These are phyloP conservation scores for Microcebus jonahi DNA, from an alignment of 2,113 vertebrate genomes.

Conservation along the genomic window DNA sequence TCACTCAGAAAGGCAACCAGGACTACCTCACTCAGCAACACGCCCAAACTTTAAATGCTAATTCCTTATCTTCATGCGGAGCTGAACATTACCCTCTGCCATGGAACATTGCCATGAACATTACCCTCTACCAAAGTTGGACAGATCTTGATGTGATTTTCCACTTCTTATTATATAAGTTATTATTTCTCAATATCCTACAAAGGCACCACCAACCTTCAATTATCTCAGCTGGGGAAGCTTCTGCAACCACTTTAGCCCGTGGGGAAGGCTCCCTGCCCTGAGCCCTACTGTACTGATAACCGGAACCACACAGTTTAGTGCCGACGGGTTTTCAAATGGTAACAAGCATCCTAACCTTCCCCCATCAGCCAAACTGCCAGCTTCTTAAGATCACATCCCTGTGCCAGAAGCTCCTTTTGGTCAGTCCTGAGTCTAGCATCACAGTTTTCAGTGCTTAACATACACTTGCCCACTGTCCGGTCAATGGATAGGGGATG, in stretches of 20 bases:
- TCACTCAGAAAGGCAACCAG: neutral
- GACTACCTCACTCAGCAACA: neutral
- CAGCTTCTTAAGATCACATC: neutral
- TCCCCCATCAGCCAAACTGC: neutral
- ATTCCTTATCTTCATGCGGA: neutral
- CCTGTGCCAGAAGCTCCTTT: neutral
- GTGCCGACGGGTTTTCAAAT: neutral
- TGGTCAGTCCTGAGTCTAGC: neutral
- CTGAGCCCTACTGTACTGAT: neutral
- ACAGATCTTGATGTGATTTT: conserved; percentile 33
- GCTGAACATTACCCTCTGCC: neutral
- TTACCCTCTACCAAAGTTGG: neutral
- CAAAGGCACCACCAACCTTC: neutral
- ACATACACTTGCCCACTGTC: neutral
- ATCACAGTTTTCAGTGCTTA: neutral
- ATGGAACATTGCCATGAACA: neutral
- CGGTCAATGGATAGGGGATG: neutral
- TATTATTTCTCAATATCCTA: conserved; percentile 33
- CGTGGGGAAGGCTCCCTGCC: neutral
- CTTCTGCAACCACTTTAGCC: neutral
- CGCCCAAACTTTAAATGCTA: neutral
- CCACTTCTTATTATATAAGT: neutral
- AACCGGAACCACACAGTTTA: neutral
- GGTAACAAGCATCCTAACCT: neutral
- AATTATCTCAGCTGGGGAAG: conserved; percentile 9